phyloP scores from a whole-genome alignment of 2,888 invertebrate genomes.

The Athripsodes cinereus region DNA sequence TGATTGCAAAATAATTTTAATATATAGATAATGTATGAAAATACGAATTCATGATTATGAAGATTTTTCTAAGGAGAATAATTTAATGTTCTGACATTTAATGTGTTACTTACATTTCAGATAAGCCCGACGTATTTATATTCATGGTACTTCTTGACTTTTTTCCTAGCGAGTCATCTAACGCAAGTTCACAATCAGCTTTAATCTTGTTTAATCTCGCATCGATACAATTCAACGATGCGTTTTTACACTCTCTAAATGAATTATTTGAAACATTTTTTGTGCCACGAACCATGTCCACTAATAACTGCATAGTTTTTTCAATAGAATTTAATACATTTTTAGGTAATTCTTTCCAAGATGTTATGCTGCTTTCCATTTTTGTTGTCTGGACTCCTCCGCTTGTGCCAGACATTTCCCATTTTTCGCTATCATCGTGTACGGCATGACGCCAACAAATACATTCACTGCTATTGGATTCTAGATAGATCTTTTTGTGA shows the following conservation, averaged over 20 bases:
- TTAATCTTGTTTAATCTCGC: constrained; percentile 8
- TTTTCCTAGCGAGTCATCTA: neutral
- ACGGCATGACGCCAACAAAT: constrained; percentile 37
- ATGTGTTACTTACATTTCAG: neutral
- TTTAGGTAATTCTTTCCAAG: constrained; percentile 13
- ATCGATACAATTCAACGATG: constrained; percentile 8
- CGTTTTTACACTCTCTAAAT: constrained; percentile 2
- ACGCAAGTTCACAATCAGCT: constrained; percentile 1
- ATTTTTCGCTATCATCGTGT: constrained; percentile 40
- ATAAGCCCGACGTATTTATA: constrained; percentile 5
- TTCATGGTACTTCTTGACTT: constrained; percentile 13
- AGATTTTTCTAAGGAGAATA: neutral
- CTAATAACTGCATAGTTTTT: constrained; percentile 11
- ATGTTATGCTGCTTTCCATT: constrained; percentile 13
- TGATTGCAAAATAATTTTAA: too few relatives aligned
- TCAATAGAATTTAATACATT: constrained; percentile 11
- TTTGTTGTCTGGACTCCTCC: constrained; percentile 37
- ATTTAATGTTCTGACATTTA: neutral
- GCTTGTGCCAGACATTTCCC: constrained; percentile 44
- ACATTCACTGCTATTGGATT: constrained; percentile 36
- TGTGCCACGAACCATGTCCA: constrained; percentile 10
- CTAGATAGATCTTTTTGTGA: constrained; percentile 42
- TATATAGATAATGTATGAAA: too few relatives aligned
- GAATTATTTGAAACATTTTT: constrained; percentile 1
- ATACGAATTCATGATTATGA: too few relatives aligned